These are phyloP conservation scores for Lepidothrix coronata DNA, from an alignment of 2,113 vertebrate genomes.

Conservation along the genomic window DNA sequence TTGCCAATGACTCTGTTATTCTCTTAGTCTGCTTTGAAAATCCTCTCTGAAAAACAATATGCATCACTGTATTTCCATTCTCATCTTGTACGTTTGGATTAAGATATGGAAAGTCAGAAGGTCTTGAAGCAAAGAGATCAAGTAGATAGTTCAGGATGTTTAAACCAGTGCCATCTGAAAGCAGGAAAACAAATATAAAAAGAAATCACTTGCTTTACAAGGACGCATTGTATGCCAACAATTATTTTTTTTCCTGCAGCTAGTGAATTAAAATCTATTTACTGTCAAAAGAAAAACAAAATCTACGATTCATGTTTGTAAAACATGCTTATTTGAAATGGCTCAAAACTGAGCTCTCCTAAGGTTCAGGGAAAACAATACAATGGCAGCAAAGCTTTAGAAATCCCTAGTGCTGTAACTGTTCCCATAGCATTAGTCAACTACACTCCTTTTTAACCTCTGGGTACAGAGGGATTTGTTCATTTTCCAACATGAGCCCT, in stretches of 20 bases:
- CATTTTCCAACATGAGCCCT: background rate
- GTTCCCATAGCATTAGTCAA: background rate
- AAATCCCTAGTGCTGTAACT: background rate
- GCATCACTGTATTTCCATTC: conserved; percentile 79
- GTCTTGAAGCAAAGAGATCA: conserved; percentile 68
- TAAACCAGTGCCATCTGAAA: conserved; percentile 72
- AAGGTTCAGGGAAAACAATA: background rate
- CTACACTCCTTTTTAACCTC: background rate
- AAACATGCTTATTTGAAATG: background rate
- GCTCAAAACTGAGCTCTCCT: background rate
- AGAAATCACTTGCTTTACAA: background rate
- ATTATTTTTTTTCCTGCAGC: background rate
- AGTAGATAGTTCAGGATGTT: conserved; percentile 74
- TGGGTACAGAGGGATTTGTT: rapidly evolving
- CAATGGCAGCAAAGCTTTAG: background rate
- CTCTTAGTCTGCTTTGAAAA: conserved; percentile 65
- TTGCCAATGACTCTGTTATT: conserved; percentile 66
- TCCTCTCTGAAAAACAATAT: conserved; percentile 75
- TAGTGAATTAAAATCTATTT: background rate
- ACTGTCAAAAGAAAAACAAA: background rate
- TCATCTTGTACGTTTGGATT: conserved; percentile 76
- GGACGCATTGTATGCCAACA: background rate
- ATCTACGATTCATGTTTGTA: background rate
- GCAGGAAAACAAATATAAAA: background rate
- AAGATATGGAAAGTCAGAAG: conserved; percentile 66